These are phyloP conservation scores for Alectura lathami DNA, from an alignment of 2,113 vertebrate species.

Conservation along the genomic window DNA sequence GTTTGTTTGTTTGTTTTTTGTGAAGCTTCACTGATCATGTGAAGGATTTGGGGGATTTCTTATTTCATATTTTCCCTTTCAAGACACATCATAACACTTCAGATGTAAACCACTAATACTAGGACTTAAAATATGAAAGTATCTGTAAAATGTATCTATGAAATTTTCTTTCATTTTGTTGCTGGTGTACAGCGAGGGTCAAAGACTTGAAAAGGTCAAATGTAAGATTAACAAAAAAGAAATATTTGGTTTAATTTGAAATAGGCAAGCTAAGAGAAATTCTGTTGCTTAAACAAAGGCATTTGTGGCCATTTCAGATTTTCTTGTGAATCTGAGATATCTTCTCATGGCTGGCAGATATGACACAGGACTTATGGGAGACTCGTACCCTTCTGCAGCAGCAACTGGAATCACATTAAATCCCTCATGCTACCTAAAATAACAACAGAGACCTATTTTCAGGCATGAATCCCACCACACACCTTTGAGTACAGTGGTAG, in stretches of 20 bases:
- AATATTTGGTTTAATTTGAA: background rate
- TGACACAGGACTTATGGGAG: background rate
- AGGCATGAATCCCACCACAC: background rate
- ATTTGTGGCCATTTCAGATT: background rate
- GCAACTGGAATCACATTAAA: background rate
- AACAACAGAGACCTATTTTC: background rate
- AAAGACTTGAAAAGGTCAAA: background rate
- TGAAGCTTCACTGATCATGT: background rate
- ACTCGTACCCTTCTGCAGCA: background rate
- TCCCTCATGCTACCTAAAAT: background rate
- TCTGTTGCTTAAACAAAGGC: background rate
- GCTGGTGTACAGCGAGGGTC: background rate
- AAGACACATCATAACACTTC: background rate
- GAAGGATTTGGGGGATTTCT: background rate
- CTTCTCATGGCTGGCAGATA: background rate
- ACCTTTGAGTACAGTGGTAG: background rate
- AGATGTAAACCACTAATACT: background rate
- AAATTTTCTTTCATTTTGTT: background rate
- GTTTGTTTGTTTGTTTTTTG: too few relatives aligned
- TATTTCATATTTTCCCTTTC: background rate
- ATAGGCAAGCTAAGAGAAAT: background rate
- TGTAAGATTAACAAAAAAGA: background rate
- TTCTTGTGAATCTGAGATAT: background rate
- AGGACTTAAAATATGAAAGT: background rate
- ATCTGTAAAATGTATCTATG: background rate